Base-by-base conservation (phyloP, 1,140 invertebrate species). In the Leptinotarsa texana region DNA sequence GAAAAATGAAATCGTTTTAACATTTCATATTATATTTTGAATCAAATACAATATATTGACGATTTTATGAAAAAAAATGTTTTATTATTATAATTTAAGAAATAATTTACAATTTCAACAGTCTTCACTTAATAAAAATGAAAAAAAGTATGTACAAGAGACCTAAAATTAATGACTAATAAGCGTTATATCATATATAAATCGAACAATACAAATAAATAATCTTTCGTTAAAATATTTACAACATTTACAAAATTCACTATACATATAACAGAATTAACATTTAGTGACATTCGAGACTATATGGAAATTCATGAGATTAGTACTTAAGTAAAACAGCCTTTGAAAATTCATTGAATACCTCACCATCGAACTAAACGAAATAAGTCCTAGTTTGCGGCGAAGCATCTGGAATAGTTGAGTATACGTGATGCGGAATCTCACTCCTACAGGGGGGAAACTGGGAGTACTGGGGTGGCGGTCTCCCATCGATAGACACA, bases 351-450 rank as follows among this genome's bases (percentile, higher is more conserved):
- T 72, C 63, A 70, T 70, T 57, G 13, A 48, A 48, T 61, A 70
- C 51, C 66, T 70, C 72, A 72, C 51, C 33, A 33, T 62, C 47
- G 75, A 76, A 66, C 78, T 84, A 85, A 63, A 85, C 84, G 77
- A 85, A 85, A 72, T 85, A 85, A 72, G 84, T 85, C 74, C 84
- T 80, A 18, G 82, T 78, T 70, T 84, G 83, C n/a, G 80, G 80
- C 79, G 82, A 80, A 13, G 77, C 77, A 67, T 85, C 84, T 11
- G 84, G 84, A 76, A 85, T 85, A 22, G 84, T 85, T 1, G 84
- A 85, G 73, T 85, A 85, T 18, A 85, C 83, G 66, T 85, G 84
- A 74, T 84, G 83, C 0, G 82, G 80, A 33, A 76, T 33, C 63
- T 81, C 79, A 13, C 24, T 63, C 63, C 82, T 74, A 63, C 79